Base-by-base conservation (phyloP, 2,797 vertebrate genomes). In the Onychomys leucogaster region DNA sequence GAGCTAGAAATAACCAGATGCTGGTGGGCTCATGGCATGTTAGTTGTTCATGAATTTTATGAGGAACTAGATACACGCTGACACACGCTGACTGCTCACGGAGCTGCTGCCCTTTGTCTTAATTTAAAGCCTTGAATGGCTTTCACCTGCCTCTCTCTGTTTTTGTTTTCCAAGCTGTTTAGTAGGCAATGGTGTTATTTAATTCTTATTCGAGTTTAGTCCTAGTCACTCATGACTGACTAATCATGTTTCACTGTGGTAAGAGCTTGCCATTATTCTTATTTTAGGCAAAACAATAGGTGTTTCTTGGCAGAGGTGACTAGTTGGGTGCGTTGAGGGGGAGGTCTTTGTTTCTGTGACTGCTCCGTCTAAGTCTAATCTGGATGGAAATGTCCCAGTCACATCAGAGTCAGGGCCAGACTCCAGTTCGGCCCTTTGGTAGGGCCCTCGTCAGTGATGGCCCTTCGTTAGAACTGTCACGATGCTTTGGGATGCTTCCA, bases 161-260 rank as follows among this genome's bases (percentile, higher is more conserved):
- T 90, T 94, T 94, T 94, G 63, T 89, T 96, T 97, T 77, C 82
- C 67, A 76, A 94, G 92, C 93, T 95, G 69, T 96, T 96, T 71
- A 92, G 81, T 32, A 92, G 93, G 61, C 93, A 71, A 4, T 80
- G 88, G 46, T 27, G 92, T 97, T 92, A 96, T 89, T 94, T 91
- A 75, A 94, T 97, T 97, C 89, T 78, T 86, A 71, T 94, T 95
- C 69, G 89, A 75, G 94, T 77, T 71, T 83, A 93, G 93, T 96
- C 94, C 85, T 59, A 86, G 37, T 86, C 61, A 32, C 57, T 97
- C 96, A 82, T 94, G 94, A 89, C 92, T 94, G 94, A 89, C 92
- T 97, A 96, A 94, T 97, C 95, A 93, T 95, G 90, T n/a, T 91
- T 65, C 59, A 34, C 0, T 59, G 90, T 95, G 89, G 61, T 89